These are phyloP conservation scores for Erethizon dorsatum DNA, from an alignment of 2,797 vertebrate genomes.

Conservation along the genomic window DNA sequence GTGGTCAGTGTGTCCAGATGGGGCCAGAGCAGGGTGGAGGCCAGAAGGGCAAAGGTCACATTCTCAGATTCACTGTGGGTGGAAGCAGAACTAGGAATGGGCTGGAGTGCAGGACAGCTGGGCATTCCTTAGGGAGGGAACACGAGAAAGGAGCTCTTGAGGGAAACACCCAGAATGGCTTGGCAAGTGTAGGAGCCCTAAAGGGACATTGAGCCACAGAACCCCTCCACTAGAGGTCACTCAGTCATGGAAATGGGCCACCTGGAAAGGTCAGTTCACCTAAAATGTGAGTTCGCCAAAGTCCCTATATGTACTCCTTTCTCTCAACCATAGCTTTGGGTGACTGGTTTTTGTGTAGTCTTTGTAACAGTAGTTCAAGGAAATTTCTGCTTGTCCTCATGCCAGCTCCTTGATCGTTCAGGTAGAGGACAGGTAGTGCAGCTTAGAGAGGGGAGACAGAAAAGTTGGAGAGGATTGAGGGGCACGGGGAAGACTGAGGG, in stretches of 20 bases:
- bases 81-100: background rate
- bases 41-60: too few relatives aligned
- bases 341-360: background rate
- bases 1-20: too few relatives aligned
- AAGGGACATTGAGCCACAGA: background rate
- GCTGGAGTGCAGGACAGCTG: background rate
- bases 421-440: background rate
- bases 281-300: too few relatives aligned
- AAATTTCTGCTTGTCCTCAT: background rate
- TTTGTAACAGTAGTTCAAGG: background rate
- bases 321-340: background rate
- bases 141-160: too few relatives aligned
- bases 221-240: background rate
- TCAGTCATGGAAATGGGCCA: background rate
- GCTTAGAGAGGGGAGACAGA: background rate
- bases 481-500: background rate
- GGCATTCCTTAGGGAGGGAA: background rate
- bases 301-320: background rate
- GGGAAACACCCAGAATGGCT: too few relatives aligned
- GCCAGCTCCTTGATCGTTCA: background rate
- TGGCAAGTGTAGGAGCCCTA: background rate
- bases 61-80: background rate
- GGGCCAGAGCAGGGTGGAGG: background rate
- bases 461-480: background rate
- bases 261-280: background rate